Base-by-base conservation (phyloP, 2,113 vertebrate species). In the Cyanoderma ruficeps region DNA sequence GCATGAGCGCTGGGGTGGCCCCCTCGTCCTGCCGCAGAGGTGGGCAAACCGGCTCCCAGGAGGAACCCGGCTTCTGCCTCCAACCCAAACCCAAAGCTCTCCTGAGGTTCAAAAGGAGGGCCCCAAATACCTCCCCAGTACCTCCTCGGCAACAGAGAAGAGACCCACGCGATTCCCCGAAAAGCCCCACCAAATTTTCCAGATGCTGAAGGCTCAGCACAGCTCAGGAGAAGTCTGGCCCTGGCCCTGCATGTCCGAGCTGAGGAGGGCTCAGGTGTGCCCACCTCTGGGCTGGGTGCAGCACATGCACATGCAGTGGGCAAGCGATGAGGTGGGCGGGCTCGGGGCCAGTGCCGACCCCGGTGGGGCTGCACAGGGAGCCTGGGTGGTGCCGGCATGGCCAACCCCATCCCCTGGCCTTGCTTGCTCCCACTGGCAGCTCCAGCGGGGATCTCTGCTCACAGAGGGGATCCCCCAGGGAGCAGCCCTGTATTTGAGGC, bases 241-340 rank as follows among this genome's bases (percentile, higher is more conserved):
- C 25, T 24, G 46, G 69, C n/a, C 41, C 50, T 1, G 0, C 3
- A 5, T 17, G 57, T 28, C 68, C 15, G 57, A 92, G 83, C 60
- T 3, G 2, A 31, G 44, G 44, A 37, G 83, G 75, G 39, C 82
- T 44, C n/a, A 2, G 71, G 90, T 95, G 97, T 97, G 90, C 92
- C 90, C 69, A 95, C 96, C 96, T 94, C 92, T 96, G 93, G 86
- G 93, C 93, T 79, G 87, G 60, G 57, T 12, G 39, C 94, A 95
- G 95, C 86, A 84, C 96, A 97, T 94, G 95, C 93, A 97, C 97
- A 97, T 97, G 97, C 97, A 97, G 91, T 10, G 86, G 71, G 74
- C 37, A 93, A 95, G 94, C 83, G 10, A 96, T 94, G 93, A 94
- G 49, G 96, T 0, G 18, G 92, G 87, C 31, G 16, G 78, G 88